Base-by-base conservation (phyloP, 1,140 invertebrate species). In the Papilio polytes region DNA sequence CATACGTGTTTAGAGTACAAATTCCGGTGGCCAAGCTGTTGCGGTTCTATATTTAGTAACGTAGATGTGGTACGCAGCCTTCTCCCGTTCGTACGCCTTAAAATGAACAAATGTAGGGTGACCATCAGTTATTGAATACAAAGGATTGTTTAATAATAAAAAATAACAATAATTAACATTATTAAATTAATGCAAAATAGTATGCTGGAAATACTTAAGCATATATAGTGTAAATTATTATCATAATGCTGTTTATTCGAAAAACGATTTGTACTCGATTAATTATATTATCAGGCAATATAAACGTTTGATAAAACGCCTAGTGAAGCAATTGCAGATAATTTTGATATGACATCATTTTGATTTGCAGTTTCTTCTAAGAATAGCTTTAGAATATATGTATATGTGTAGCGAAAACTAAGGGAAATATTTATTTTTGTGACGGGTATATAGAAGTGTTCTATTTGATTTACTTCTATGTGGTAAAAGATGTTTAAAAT, bases 41-140 rank as follows among this genome's bases (percentile, higher is more conserved):
- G 86, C 82, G 84, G 82, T 86, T 90, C 89, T 90, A 91, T 89
- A 88, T 90, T 90, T 91, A 90, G 90, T 86, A 80, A 85, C 80
- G 82, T 82, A 85, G 81, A 66, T 56, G 46, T 77, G 81, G 84
- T 83, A 83, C 83, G 82, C 82, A 85, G 84, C 84, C 86, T 85
- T 83, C 78, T 78, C 74, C 80, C 74, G 81, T 78, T 78, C 6
- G 18, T 63, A 66, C 77, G 56, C 77, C 31, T 63, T 63, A 78
- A 31, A 31, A 31, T 22, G 74, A 26, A 10, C 15, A 51, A 53
- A 31, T 56, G 48, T 77, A 59, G 46, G 51, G 46, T 53, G 26
- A 26, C 22, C 74, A 36, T 77, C 26, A 53, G 9, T 77, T 36
- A 31, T 48, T 31, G 2, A 70, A 70, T 22, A 22, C 22, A n/a